Percentiles rank a stretch among this genome's conserved stretches.
phyloP scores from a whole-genome alignment of 2,888 invertebrate species.

The Celastrina argiolus region DNA sequence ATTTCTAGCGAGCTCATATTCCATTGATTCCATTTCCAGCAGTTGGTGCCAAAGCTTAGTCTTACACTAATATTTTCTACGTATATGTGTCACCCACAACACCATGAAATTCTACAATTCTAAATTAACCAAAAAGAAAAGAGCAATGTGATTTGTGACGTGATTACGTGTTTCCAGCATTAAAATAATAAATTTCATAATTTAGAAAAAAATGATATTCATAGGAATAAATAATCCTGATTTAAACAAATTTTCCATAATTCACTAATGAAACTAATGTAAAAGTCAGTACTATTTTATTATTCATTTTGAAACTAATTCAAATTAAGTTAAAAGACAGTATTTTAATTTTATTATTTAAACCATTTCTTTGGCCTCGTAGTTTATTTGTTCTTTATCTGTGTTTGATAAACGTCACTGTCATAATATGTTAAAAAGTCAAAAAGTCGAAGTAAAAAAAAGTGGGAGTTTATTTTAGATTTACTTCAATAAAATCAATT shows the following conservation, averaged over 20 bases:
- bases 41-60: slow-evolving; percentile 73
- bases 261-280: too few relatives aligned
- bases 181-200: background rate
- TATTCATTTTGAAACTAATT: too few relatives aligned
- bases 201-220: too few relatives aligned
- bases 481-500: background rate
- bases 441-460: background rate
- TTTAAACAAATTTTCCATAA: too few relatives aligned
- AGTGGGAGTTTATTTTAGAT: background rate
- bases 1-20: slow-evolving; percentile 95
- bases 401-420: background rate
- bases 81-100: slow-evolving; percentile 78
- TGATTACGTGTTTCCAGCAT: slow-evolving; percentile 40
- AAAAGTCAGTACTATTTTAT: too few relatives aligned
- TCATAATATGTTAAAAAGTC: background rate
- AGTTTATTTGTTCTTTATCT: background rate
- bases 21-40: slow-evolving; percentile 91
- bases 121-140: slow-evolving; percentile 56
- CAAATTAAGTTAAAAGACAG: too few relatives aligned
- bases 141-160: slow-evolving; percentile 47
- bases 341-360: too few relatives aligned
- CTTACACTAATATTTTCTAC: slow-evolving; percentile 75
- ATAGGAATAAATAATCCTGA: too few relatives aligned
- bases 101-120: slow-evolving; percentile 74
- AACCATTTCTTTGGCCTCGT: too few relatives aligned